Conservation (phyloP, 2,797 vertebrate genomes). For the Carapus acus region DNA sequence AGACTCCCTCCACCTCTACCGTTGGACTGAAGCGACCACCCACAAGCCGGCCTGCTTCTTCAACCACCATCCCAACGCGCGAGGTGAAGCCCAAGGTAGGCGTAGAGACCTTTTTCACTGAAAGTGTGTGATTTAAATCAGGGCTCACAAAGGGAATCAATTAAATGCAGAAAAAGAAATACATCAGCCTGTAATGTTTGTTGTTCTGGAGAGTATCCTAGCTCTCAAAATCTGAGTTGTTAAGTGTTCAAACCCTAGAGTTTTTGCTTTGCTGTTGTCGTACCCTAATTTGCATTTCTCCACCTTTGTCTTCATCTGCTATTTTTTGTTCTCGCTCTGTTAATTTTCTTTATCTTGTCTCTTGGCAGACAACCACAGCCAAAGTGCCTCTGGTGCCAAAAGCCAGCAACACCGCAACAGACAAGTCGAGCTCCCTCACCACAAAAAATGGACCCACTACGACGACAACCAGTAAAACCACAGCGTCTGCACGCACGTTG, state of each 20-base stretch:
- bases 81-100: constrained; percentile 89
- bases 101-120: constrained; percentile 6
- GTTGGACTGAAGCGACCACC: constrained; percentile 73
- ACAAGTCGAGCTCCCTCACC: constrained; percentile 46
- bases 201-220: no score
- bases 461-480: constrained; percentile 53
- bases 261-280: no score
- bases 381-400: constrained; percentile 78
- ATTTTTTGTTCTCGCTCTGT: neutral
- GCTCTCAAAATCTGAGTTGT: no score
- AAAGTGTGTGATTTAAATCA: no score
- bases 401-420: constrained; percentile 45
- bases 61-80: constrained; percentile 66
- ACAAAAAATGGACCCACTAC: constrained; percentile 65
- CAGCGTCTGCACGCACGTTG: constrained; percentile 46
- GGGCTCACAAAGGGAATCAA: no score
- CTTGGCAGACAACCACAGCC: constrained; percentile 62
- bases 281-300: no score
- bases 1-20: constrained; percentile 44
- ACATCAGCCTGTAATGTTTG: no score
- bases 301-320: no score
- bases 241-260: no score
- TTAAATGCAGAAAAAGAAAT: no score
- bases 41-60: constrained; percentile 61
- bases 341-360: neutral